phyloP scores from a whole-genome alignment of 1,140 invertebrate genomes.

The Heliconius congener region DNA sequence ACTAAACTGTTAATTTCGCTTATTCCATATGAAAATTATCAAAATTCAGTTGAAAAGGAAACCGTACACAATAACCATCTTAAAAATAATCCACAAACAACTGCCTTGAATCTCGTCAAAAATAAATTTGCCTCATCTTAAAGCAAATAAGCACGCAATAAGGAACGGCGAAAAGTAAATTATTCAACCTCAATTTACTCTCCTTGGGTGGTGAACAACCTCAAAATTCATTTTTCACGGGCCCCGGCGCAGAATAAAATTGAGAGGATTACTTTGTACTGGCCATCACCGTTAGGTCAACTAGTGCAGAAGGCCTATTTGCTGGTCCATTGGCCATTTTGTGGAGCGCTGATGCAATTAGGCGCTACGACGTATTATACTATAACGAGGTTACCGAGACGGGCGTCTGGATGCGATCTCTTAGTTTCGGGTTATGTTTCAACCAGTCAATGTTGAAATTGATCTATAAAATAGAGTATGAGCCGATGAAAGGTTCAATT shows the following conservation, averaged over 20 bases:
- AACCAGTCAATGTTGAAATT: constrained; percentile 1
- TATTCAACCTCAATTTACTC: constrained; percentile 65
- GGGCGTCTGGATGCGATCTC: constrained; percentile 18
- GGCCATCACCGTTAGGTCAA: constrained; percentile 60
- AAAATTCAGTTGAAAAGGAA: constrained; percentile 8
- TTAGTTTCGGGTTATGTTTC: constrained; percentile 6
- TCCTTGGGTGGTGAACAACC: constrained; percentile 53
- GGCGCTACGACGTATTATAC: constrained; percentile 35
- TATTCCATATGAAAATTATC: background rate
- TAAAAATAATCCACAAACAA: constrained; percentile 30
- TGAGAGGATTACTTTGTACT: constrained; percentile 61
- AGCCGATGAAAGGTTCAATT: background rate
- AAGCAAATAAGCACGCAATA: constrained; percentile 47
- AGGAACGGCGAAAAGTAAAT: constrained; percentile 56
- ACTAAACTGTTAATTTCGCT: background rate
- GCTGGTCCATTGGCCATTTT: constrained; percentile 67
- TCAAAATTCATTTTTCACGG: constrained; percentile 72
- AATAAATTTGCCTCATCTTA: constrained; percentile 34
- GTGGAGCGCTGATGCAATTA: constrained; percentile 63
- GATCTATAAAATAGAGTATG: background rate
- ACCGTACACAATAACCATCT: constrained; percentile 16
- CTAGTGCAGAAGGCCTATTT: constrained; percentile 72
- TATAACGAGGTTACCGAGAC: constrained; percentile 33
- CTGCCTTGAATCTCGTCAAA: constrained; percentile 26
- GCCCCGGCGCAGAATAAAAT: constrained; percentile 43